Conservation (phyloP, 1,140 invertebrate species). For the Tribolium madens region DNA sequence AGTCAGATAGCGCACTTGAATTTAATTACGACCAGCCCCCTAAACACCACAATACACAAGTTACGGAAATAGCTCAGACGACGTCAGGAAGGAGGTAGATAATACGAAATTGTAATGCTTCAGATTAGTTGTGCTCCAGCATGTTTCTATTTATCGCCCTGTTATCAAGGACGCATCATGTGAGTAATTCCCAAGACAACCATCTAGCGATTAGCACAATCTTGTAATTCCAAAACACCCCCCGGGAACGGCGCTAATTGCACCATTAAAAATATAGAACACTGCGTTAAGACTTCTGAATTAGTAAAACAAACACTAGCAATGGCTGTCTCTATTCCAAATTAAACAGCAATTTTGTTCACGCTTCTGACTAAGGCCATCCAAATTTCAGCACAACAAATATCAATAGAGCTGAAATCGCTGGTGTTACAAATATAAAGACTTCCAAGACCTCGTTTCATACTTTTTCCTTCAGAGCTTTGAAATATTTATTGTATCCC, state of each 20-base stretch:
- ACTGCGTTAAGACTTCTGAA: neutral
- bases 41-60: conserved; percentile 39
- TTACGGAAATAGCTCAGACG: conserved; percentile 40
- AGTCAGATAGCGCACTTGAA: conserved; percentile 49
- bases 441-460: neutral
- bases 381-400: neutral
- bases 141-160: conserved; percentile 24
- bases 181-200: conserved; percentile 7
- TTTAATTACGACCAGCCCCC: conserved; percentile 48
- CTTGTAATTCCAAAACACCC: neutral
- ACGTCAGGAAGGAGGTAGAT: conserved; percentile 39
- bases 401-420: no score
- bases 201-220: neutral
- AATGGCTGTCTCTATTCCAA: neutral
- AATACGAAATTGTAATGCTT: conserved; percentile 42
- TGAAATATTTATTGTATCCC: conserved; percentile 23
- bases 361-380: neutral
- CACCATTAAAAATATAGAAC: conserved; percentile 7
- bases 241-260: conserved; percentile 13
- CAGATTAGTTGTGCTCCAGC: conserved; percentile 28
- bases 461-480: neutral
- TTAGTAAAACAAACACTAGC: neutral
- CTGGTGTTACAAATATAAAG: no score
- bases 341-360: neutral
- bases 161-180: conserved; percentile 28